Base-by-base conservation (phyloP, 2,888 invertebrate genomes). In the Caenorhabditis panamensis region DNA sequence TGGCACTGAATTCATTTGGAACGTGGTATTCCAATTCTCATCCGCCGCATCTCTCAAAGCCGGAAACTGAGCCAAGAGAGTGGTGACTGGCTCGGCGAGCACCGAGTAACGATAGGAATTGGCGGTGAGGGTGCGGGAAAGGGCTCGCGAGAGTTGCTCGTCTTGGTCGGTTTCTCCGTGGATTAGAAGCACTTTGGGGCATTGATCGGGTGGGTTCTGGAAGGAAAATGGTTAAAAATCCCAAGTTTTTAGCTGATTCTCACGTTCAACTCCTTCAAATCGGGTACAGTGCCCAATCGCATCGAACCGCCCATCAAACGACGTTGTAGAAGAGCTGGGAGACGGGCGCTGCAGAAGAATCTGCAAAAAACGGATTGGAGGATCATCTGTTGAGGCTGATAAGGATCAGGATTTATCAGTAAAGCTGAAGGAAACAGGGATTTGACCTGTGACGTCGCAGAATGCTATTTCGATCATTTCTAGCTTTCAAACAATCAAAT, bases 311-410 rank as follows among this genome's bases (percentile, higher is more conserved):
- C 84, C 31, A 87, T 80, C 22, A 89, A 76, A 49, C 89, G 85
- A 16, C 89, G 86, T 54, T 82, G 79, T 22, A 89, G 80, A 94
- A 94, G 89, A 95, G 95, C 44, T 95, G 95, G 86, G 94, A 94
- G 88, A 93, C 95, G 84, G 95, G 95, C 54, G 47, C 85, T 86
- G 79, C 63, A 82, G 44, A 73, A 69, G 41, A 73, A 73, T 53
- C 73, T 73, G 66, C 37, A 5, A 36, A 4, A 5, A 6, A 18
- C 49, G n/a, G 49, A 49, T 20, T 5, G 16, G n/a, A 5, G 4
- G 20, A 4, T 5, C 49, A 16, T 5, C 4, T 49, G 4, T 49
- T 16, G 51, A 9, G 8, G 13, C 41, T 16, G 41, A 41, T 41
- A 41, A 41, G 41, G 41, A 31, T 13, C 2, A 51, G 22, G 26